A percentile compares a stretch with the other conserved stretches of the same genome.
These are phyloP conservation scores for Trisateles emortualis DNA, from an alignment of 2,888 invertebrate genomes.

Conservation along the genomic window DNA sequence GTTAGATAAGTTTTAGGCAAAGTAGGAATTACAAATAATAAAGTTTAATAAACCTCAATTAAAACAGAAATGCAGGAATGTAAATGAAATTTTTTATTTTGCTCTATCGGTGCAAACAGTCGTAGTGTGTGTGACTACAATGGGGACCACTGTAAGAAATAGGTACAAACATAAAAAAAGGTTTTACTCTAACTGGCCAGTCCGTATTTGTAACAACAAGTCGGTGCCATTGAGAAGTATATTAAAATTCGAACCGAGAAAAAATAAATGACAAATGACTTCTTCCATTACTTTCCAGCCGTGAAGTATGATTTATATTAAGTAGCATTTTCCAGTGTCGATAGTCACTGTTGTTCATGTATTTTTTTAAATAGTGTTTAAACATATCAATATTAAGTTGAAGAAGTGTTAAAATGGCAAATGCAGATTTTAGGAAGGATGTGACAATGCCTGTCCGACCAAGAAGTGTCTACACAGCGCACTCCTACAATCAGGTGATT, in stretches of 20 bases:
- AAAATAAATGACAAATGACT: constrained; percentile 71
- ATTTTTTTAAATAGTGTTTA: constrained; percentile 78
- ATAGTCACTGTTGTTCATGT: constrained; percentile 76
- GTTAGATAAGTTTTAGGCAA: too few relatives aligned
- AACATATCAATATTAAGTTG: constrained; percentile 71
- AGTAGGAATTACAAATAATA: too few relatives aligned
- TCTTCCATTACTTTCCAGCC: constrained; percentile 60
- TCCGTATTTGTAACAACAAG: constrained; percentile 11
- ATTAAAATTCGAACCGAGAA: constrained; percentile 63
- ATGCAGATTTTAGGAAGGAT: constrained; percentile 82
- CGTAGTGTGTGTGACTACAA: too few relatives aligned
- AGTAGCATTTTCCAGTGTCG: constrained; percentile 78
- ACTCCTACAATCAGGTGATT: constrained; percentile 87
- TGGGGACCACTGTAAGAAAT: too few relatives aligned
- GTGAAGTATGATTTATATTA: constrained; percentile 75
- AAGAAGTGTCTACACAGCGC: constrained; percentile 90
- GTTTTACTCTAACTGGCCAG: constrained; percentile 28
- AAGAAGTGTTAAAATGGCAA: constrained; percentile 81
- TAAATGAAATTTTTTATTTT: too few relatives aligned
- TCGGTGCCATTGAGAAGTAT: constrained; percentile 50
- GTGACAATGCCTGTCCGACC: constrained; percentile 86
- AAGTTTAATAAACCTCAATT: too few relatives aligned
- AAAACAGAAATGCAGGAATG: too few relatives aligned
- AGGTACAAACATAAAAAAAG: background rate
- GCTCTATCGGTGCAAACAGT: too few relatives aligned